These are phyloP conservation scores for Hanleya hanleyi DNA, from an alignment of 2,888 invertebrate genomes.

Conservation along the genomic window DNA sequence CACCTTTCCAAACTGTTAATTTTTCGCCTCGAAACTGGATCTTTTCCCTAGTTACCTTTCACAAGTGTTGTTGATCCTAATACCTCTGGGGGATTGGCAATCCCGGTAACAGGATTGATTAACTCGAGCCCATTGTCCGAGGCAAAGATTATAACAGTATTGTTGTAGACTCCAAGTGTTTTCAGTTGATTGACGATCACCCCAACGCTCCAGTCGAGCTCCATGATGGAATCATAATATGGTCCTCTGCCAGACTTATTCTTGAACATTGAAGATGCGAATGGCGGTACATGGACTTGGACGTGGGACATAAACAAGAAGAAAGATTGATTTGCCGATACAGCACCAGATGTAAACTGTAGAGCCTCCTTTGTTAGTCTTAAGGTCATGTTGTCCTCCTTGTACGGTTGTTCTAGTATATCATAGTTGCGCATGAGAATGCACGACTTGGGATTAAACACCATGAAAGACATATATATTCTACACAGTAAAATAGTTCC, in stretches of 20 bases:
- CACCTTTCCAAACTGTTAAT: slow-evolving; percentile 26
- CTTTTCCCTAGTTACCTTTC: background rate
- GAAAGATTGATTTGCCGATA: slow-evolving; percentile 17
- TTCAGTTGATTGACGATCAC: slow-evolving; percentile 23
- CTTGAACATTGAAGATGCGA: slow-evolving; percentile 19
- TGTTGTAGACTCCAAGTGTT: slow-evolving; percentile 11
- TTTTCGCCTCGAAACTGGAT: slow-evolving; percentile 22
- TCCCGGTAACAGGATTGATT: slow-evolving; percentile 14
- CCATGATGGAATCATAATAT: slow-evolving; percentile 30
- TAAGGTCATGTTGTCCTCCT: slow-evolving; percentile 23
- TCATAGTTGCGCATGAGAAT: slow-evolving; percentile 22
- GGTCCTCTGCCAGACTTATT: slow-evolving; percentile 20
- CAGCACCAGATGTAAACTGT: slow-evolving; percentile 18
- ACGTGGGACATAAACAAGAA: slow-evolving; percentile 27
- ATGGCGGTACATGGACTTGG: slow-evolving; percentile 23
- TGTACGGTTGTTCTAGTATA: slow-evolving; percentile 28
- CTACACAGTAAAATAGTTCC: background rate
- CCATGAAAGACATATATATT: background rate
- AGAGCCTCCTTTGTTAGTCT: slow-evolving; percentile 22
- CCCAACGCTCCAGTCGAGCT: slow-evolving; percentile 36
- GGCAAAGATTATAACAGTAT: slow-evolving; percentile 28
- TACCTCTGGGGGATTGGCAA: background rate
- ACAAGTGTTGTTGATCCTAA: too few species aligned
- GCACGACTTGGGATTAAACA: slow-evolving; percentile 24
- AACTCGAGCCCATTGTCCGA: slow-evolving; percentile 31